Evolutionary conservation across 2,888 invertebrate genomes (phyloP), one percentile per base, ranked within the genome.

Genomic region (Oligia latruncula): DNA sequence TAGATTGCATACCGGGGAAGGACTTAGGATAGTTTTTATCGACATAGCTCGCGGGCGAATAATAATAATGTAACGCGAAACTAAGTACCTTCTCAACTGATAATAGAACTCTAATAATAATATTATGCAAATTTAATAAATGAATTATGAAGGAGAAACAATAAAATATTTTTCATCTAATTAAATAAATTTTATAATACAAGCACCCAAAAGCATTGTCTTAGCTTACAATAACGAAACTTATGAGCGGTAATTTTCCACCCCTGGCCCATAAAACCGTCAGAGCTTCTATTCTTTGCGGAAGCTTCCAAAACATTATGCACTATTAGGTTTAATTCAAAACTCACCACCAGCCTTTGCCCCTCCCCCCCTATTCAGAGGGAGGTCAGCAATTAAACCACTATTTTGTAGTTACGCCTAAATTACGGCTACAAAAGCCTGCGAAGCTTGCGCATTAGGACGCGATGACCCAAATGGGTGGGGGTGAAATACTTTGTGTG

Each of bases 341-440:
- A 89, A 79, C 74, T 78, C 70, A 49, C 70, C 74, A 75, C 71
- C 77, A 65, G 73, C 60, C 73, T 66, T 66, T 40, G n/a, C 52
- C 78, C 64, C 86, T 71, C 55, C 83, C 72, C 46, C 74, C 46
- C 73, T 62, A 74, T 79, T 81, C 67, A 84, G 35, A 35, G 72
- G 72, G 35, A 74, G 35, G 77, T 43, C 40, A 67, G 83, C 86
- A 88, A 84, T 89, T 88, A 88, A 83, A 83, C 74, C 84, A 86
- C 88, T 88, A 88, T 88, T 86, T 88, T 82, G 84, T 88, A 89
- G 82, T 88, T 80, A 74, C 83, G 68, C 86, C 89, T 82, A 84
- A 89, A 89, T 89, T 88, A 83, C 71, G 74, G 81, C 68, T 77
- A 81, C 86, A 84, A 88, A 88, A 81, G 85, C 80, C 77, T 82